Base-by-base conservation (phyloP, 2,797 vertebrate genomes). In the Sardinella longiceps region DNA sequence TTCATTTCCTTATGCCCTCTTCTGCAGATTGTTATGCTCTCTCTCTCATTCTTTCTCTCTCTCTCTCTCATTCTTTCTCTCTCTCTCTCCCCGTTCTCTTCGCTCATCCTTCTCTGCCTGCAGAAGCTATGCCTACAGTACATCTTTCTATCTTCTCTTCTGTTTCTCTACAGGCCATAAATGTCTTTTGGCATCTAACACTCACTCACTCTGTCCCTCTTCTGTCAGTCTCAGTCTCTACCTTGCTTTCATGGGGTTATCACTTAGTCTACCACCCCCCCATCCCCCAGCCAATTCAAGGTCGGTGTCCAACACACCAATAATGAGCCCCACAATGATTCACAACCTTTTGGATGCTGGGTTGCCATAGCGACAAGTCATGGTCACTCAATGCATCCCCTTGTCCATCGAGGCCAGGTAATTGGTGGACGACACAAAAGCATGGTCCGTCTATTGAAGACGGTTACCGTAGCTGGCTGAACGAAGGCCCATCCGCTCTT, bases 281-380 rank as follows among this genome's bases (percentile, higher is more conserved):
- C n/a, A 0, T 3, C n/a, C 60, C n/a, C 56, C n/a, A 50, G 0
- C 11, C 10, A 63, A 28, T 58, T 82, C 48, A 84, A 25, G 45
- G 81, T 60, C 4, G 50, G 60, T 56, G 53, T 80, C 56, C 83
- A 50, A 48, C 30, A 70, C 63, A 15, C 63, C 60, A 66, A 33
- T 66, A 66, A 33, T 30, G 28, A 66, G 60, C 60, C 30, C 28
- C 14, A 18, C 63, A 53, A 84, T 84, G 83, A 86, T 58, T 82
- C 82, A 46, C 82, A 85, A 85, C 66, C 53, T 43, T n/a, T n/a
- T 50, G 83, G 81, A 6, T 51, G 18, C 53, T 46, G 82, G 2
- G 88, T 95, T 93, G 87, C 92, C 90, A 93, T 93, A 90, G 93
- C 81, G 89, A 94, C 90, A 91, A 88, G 60, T 56, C 58, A 43